Percentiles rank a stretch among this genome's conserved stretches.
phyloP scores from a whole-genome alignment of 1,140 invertebrate species.

The Drosophila murphyi region DNA sequence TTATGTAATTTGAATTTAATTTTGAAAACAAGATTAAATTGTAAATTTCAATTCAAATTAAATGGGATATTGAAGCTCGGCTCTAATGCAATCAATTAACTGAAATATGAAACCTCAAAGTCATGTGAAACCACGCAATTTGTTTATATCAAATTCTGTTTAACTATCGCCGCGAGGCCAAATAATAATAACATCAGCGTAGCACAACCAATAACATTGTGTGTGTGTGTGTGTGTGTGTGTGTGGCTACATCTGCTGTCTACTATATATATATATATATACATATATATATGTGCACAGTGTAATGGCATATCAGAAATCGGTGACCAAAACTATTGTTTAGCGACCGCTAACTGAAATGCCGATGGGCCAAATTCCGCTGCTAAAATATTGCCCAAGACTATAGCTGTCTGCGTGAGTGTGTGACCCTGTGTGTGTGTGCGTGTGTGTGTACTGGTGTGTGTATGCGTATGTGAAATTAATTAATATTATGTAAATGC shows the following conservation, averaged over 20 bases:
- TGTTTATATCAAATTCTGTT: slow-evolving; percentile 75
- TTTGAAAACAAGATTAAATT: background rate
- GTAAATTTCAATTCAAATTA: slow-evolving; percentile 10
- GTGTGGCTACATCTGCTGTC: slow-evolving; percentile 1
- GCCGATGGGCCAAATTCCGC: slow-evolving; percentile 49
- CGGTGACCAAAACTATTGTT: slow-evolving; percentile 65
- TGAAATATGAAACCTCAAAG: slow-evolving; percentile 53
- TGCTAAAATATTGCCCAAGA: slow-evolving; percentile 62
- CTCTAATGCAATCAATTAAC: slow-evolving; percentile 28
- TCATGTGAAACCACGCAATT: slow-evolving; percentile 50
- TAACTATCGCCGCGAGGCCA: slow-evolving; percentile 55
- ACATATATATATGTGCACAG: background rate
- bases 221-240: slow-evolving; percentile 1
- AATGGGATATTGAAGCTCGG: slow-evolving; percentile 2
- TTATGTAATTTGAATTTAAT: slow-evolving; percentile 16
- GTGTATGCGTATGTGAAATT: slow-evolving; percentile 55
- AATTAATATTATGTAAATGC: slow-evolving; percentile 77
- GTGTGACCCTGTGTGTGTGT: slow-evolving; percentile 3
- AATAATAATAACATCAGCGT: slow-evolving; percentile 51
- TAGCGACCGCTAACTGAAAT: slow-evolving; percentile 57
- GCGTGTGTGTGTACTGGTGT: slow-evolving; percentile 15
- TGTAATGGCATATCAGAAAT: slow-evolving; percentile 41
- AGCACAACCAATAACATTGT: slow-evolving; percentile 41
- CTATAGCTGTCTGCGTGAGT: slow-evolving; percentile 6
- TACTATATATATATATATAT: slow-evolving; percentile 2